A percentile compares a stretch with the other conserved stretches of the same genome.
Evolutionary conservation across 2,797 vertebrate genomes (phyloP).

Genomic region (Tinamus major): DNA sequence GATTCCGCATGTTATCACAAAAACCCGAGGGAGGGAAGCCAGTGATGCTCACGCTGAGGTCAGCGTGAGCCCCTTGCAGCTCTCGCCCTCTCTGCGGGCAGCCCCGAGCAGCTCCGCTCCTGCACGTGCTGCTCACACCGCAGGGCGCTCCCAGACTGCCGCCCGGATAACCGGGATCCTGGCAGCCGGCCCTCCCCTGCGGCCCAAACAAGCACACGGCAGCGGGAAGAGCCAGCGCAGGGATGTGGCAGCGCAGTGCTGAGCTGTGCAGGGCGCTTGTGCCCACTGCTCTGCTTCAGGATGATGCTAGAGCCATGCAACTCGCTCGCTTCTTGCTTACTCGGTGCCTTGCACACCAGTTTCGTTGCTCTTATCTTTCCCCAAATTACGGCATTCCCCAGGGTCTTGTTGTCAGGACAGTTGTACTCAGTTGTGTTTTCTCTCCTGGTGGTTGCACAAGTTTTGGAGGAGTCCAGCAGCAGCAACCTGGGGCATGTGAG

Average conservation of each 20-base stretch:
- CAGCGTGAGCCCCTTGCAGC: background rate
- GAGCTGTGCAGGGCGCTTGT: rapidly evolving
- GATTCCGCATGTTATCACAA: background rate
- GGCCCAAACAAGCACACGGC: background rate
- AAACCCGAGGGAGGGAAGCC: rapidly evolving
- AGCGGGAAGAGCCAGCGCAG: rapidly evolving
- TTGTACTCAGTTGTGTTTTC: background rate
- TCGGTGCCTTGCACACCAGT: rapidly evolving
- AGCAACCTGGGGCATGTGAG: background rate
- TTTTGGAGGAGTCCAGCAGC: background rate
- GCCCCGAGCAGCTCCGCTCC: background rate
- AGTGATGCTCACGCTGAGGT: background rate
- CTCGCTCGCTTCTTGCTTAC: rapidly evolving
- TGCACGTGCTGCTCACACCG: background rate
- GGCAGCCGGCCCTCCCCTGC: background rate
- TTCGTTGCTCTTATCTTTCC: background rate
- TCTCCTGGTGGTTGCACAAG: background rate
- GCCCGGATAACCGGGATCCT: background rate
- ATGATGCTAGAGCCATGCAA: rapidly evolving
- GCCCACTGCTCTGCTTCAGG: rapidly evolving
- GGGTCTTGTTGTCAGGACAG: background rate
- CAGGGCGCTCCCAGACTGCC: background rate
- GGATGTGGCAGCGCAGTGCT: background rate
- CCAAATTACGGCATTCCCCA: background rate
- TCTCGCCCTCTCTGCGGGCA: rapidly evolving